Evolutionary conservation across 2,888 invertebrate species (phyloP), one percentile per base, ranked within the genome.

Genomic region (Cephus rjabovi): DNA sequence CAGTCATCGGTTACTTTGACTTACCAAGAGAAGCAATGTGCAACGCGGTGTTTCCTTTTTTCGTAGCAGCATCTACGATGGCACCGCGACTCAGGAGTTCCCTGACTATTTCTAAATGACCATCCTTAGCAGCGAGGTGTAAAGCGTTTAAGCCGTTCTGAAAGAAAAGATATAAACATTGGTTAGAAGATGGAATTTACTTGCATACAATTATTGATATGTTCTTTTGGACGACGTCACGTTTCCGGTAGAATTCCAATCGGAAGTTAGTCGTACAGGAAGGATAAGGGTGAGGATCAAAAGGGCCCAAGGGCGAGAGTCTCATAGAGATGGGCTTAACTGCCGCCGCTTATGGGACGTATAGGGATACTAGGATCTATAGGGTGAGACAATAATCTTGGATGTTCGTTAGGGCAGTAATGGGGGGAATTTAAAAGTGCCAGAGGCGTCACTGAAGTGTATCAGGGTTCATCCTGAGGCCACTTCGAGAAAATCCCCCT

Each of bases 111-210:
- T 97, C 95, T 81, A 97, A 95, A 93, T 98, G 99, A 33, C 99
- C 99, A 94, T 99, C 99, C 93, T 99, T 99, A 79, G 99, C 97
- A 75, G 99, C 98, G 90, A 99, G 94, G 92, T 99, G 99, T 84
- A 99, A 94, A 69, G 99, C 99, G 92, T 99, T 99, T 86, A 99
- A 93, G 79, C 99, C 99, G 92, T 99, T 99, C 97, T 98, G 93
- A 34, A 93, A 93, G 79, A 79, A 78, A 70, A 74, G 76, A 12
- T 56, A 68, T 56, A 15, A 23, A 9, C 9, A 23, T 2, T 2
- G 1, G 2, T 56, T 23, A 56, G 23, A 0, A 9, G 2, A 23
- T 23, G 56, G 9, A 2, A 23, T 9, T 23, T 6, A 56, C 2
- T 35, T 75, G 40, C 3, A 23, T 31, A 75, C 30, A 1, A 56